phyloP scores from a whole-genome alignment of 2,888 invertebrate species.

The Chrysopilus asiliformis region DNA sequence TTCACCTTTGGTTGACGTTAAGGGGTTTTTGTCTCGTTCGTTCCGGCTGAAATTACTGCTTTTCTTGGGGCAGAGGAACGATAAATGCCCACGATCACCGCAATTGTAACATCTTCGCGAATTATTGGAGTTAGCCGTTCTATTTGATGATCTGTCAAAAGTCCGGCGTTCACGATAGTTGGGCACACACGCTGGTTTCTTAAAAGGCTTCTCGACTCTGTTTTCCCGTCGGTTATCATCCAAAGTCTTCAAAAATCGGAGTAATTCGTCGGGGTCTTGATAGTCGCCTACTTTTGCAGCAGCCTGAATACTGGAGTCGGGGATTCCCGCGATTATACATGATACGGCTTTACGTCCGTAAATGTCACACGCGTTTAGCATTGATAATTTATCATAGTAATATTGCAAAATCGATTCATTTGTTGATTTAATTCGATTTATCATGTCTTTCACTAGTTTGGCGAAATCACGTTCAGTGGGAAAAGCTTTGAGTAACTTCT shows the following conservation, averaged over 20 bases:
- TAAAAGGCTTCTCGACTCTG: too few species aligned
- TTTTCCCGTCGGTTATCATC: too few species aligned
- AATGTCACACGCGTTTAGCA: conserved; percentile 6
- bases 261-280: conserved; percentile 7
- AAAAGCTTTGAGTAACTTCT: conserved; percentile 8
- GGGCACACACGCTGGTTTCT: too few species aligned
- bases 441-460: conserved; percentile 6
- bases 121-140: too few species aligned
- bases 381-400: conserved; percentile 10
- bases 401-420: conserved; percentile 9
- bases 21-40: too few species aligned
- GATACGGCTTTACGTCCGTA: conserved; percentile 5
- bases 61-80: too few species aligned
- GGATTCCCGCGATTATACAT: conserved; percentile 9
- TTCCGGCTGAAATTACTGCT: too few species aligned
- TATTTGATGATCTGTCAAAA: not conserved
- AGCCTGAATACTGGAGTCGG: conserved; percentile 7
- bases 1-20: too few species aligned
- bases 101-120: too few species aligned
- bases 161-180: too few species aligned
- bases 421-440: conserved; percentile 2
- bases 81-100: too few species aligned
- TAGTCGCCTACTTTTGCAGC: conserved; percentile 8
- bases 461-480: conserved; percentile 7
- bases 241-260: conserved; percentile 11